A percentile compares a stretch with the other conserved stretches of the same genome.
These are phyloP conservation scores for Penaeus monodon DNA, from an alignment of 2,888 invertebrate species.

Conservation along the genomic window DNA sequence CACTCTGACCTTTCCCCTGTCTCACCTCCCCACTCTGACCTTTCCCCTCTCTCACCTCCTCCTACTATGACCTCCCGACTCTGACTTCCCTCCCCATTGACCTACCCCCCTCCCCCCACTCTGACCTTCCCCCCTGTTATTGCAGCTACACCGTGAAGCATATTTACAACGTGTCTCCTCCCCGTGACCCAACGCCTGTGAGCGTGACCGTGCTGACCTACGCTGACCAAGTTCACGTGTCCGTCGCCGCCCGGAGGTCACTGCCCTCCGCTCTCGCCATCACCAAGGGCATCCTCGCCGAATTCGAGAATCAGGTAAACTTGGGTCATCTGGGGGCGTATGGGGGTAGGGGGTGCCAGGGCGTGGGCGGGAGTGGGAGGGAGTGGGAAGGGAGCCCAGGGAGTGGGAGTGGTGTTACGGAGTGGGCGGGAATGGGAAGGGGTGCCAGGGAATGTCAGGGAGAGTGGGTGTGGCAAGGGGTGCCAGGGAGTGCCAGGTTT, in stretches of 20 bases:
- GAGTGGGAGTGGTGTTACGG: background rate
- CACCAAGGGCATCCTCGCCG: slow-evolving; percentile 43
- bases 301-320: slow-evolving; percentile 67
- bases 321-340: too few relatives aligned
- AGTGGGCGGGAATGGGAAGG: too few relatives aligned
- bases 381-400: background rate
- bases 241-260: slow-evolving; percentile 71
- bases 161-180: slow-evolving; percentile 71
- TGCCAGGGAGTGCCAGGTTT: too few relatives aligned
- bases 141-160: slow-evolving; percentile 70
- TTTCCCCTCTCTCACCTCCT: background rate
- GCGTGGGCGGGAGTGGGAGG: background rate
- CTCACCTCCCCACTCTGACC: background rate
- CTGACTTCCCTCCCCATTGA: too few relatives aligned
- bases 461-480: background rate
- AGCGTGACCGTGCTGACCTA: slow-evolving; percentile 74
- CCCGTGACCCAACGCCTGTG: slow-evolving; percentile 71
- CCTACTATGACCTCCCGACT: too few relatives aligned
- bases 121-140: slow-evolving; percentile 66
- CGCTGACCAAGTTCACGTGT: slow-evolving; percentile 72
- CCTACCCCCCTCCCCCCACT: background rate
- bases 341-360: too few relatives aligned
- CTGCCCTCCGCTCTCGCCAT: slow-evolving; percentile 69
- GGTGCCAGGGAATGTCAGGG: background rate
- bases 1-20: background rate